Conservation (phyloP, 2,113 vertebrate species). For the Sinocyclocheilus anophthalmus region DNA sequence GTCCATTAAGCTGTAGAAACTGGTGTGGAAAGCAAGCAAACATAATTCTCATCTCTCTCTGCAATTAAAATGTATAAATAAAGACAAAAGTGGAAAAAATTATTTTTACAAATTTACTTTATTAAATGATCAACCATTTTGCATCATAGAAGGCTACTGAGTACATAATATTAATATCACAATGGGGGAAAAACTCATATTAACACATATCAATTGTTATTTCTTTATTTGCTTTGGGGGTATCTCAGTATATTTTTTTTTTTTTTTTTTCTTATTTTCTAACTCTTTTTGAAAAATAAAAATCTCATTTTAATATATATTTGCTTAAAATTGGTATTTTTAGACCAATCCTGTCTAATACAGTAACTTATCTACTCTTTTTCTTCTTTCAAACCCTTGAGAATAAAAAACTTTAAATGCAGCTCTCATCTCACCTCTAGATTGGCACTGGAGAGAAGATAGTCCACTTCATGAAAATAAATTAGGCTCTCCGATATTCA, state of each 20-base stretch:
- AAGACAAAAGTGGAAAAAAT: no score
- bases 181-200: no score
- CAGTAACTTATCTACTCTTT: neutral
- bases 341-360: neutral
- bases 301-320: neutral
- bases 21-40: no score
- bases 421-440: neutral
- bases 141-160: no score
- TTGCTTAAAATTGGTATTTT: neutral
- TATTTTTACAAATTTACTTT: no score
- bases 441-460: constrained; percentile 55
- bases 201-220: no score
- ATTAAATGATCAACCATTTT: no score
- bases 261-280: neutral
- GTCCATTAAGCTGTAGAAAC: no score
- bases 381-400: constrained; percentile 45
- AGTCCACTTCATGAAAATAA: constrained; percentile 54
- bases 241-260: neutral
- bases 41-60: no score
- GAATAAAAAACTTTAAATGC: neutral
- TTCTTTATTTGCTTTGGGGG: no score
- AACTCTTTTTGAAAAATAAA: neutral
- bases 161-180: no score
- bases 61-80: neutral
- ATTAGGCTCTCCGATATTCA: constrained; percentile 26